Base-by-base conservation (phyloP, 2,113 vertebrate species). In the Dipodomys merriami region DNA sequence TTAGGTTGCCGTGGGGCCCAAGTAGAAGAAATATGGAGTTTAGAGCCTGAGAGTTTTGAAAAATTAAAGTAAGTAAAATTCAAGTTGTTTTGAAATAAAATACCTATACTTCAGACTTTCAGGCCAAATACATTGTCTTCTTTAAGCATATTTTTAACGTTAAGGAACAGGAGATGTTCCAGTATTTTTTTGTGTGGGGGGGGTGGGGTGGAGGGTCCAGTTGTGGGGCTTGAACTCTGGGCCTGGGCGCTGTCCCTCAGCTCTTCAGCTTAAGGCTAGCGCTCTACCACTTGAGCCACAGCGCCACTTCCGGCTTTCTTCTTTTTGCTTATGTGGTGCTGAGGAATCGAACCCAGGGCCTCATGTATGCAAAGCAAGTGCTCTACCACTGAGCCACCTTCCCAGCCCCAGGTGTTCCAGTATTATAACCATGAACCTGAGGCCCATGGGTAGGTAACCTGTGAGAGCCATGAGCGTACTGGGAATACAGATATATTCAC, bases 21-120 rank as follows among this genome's bases (percentile, higher is more conserved):
- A 97, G 99, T 99, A 64, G 99, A 99, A 97, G 99, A 99, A 98
- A 99, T 99, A 92, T 99, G 99, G 99, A 99, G 99, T 94, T 98
- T 99, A 98, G 99, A 99, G 88, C 99, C 99, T 83, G 99, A 99
- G 95, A 99, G 99, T 97, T 99, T 99, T 97, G 99, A 99, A 98
- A 99, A 99, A 97, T 97, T 99, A 82, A 99, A 99, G 99, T 99
- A 98, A 98, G 98, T 96, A 35, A 87, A 67, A 86, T 86, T 87
- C 85, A 76, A 94, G 25, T 64, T 93, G 44, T 84, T 12, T 90
- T 80, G 83, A 72, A 79, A 49, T 79, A 74, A 68, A 79, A 60
- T 78, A 19, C 68, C 19, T 79, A 0, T 64, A 71, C 4, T 46
- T 83, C 18, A 86, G 22, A 95, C 68, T 65, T 72, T 57, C 60